A percentile compares a stretch with the other conserved stretches of the same genome.
These are phyloP conservation scores for Rhimphoctona megacephalus DNA, from an alignment of 2,888 invertebrate species.

Conservation along the genomic window DNA sequence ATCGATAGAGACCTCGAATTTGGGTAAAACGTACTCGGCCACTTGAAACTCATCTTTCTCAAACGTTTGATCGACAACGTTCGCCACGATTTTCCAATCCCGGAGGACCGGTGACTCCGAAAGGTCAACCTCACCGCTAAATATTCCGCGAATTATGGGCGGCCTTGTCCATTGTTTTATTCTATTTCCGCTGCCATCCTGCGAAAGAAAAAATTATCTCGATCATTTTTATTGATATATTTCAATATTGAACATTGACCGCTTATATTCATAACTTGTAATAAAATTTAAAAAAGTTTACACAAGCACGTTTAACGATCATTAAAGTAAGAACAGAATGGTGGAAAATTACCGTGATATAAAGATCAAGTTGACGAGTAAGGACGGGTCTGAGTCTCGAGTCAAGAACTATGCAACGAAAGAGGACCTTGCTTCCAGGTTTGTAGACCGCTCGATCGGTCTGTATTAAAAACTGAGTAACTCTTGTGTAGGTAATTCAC, in stretches of 20 bases:
- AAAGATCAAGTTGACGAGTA: slow-evolving; percentile 88
- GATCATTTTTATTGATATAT: no score
- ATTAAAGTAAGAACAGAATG: slow-evolving; percentile 50
- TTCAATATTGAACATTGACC: no score
- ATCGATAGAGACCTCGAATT: slow-evolving; percentile 95
- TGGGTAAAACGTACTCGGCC: slow-evolving; percentile 96
- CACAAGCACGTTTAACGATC: not conserved
- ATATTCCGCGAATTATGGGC: slow-evolving; percentile 90
- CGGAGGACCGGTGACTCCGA: slow-evolving; percentile 94
- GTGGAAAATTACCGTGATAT: slow-evolving; percentile 87
- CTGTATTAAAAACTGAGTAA: slow-evolving; percentile 94
- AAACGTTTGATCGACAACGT: slow-evolving; percentile 88
- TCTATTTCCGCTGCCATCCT: slow-evolving; percentile 92
- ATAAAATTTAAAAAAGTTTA: no score
- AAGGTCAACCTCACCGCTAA: slow-evolving; percentile 90
- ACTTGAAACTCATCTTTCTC: slow-evolving; percentile 92
- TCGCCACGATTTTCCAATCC: slow-evolving; percentile 93
- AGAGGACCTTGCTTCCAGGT: slow-evolving; percentile 93
- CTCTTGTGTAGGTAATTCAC: slow-evolving; percentile 92
- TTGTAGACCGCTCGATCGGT: slow-evolving; percentile 97
- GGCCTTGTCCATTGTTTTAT: slow-evolving; percentile 92
- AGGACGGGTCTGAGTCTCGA: slow-evolving; percentile 91
- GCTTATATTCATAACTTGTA: no score
- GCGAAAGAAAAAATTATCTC: slow-evolving; percentile 54
- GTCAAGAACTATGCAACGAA: slow-evolving; percentile 92